Evolutionary conservation across 2,888 invertebrate genomes (phyloP).

Genomic region (Leucozona laternaria): DNA sequence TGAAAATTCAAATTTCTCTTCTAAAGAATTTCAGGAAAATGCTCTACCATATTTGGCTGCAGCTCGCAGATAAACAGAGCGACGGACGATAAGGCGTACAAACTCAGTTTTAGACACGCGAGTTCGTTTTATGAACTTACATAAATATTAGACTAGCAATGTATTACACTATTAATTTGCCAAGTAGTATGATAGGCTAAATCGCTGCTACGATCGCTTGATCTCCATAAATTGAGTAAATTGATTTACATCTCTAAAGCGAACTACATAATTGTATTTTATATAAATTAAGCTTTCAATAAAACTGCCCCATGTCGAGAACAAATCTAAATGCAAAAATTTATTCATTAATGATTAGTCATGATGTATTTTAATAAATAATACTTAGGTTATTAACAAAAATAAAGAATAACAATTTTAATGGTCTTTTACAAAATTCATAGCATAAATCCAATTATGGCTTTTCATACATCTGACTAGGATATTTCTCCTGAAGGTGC

Average conservation of each 20-base stretch:
- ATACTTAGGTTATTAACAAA: not conserved
- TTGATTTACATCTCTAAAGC: not conserved
- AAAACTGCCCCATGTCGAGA: not conserved
- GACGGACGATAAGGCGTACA: too few species aligned
- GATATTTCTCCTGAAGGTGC: conserved; percentile 78
- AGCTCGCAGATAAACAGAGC: too few species aligned
- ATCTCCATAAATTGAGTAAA: not conserved
- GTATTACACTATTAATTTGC: too few species aligned
- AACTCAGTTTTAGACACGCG: too few species aligned
- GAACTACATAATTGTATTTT: not conserved
- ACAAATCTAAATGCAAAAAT: not conserved
- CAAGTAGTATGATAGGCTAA: too few species aligned
- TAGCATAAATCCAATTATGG: not conserved
- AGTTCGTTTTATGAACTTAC: too few species aligned
- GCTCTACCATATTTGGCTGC: too few species aligned
- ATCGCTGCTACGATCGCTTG: too few species aligned
- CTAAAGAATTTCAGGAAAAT: too few species aligned
- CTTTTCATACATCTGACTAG: conserved; percentile 42
- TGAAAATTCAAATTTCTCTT: too few species aligned
- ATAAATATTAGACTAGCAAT: too few species aligned
- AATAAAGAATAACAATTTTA: not conserved
- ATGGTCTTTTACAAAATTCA: not conserved
- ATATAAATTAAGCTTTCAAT: not conserved
- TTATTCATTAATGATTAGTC: not conserved
- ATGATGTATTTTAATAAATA: not conserved